Conservation (phyloP, 2,113 vertebrate genomes). For the Xiphorhynchus elegans region DNA sequence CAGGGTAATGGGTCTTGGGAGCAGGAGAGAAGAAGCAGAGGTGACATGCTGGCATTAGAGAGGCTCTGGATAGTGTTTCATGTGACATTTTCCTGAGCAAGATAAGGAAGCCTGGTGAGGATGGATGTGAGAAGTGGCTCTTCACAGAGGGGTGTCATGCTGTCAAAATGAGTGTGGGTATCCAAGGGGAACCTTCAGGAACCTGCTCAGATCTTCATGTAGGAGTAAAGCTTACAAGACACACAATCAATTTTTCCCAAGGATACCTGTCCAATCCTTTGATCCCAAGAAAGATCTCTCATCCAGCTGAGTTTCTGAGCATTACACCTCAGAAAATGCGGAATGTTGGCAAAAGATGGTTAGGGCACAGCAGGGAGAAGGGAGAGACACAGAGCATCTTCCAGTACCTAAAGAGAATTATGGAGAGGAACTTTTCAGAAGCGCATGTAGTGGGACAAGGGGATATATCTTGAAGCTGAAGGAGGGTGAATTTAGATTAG, state of each 20-base stretch:
- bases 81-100: not conserved
- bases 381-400: not conserved
- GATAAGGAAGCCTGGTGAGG: not conserved
- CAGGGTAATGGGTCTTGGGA: not conserved
- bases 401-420: not conserved
- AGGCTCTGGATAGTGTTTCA: not conserved
- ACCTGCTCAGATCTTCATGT: not conserved
- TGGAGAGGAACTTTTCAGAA: not conserved
- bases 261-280: not conserved
- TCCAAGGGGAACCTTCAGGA: not conserved
- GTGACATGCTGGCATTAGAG: not conserved
- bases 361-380: not conserved
- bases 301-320: rapidly evolving
- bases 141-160: rapidly evolving
- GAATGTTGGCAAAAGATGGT: rapidly evolving
- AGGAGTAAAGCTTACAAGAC: not conserved
- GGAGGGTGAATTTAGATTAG: not conserved
- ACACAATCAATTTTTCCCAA: not conserved
- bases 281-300: not conserved
- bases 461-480: not conserved
- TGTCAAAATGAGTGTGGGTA: not conserved
- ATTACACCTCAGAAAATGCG: not conserved
- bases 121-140: not conserved
- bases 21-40: not conserved
- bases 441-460: no score